Percentiles rank a stretch among this genome's conserved stretches.
Conservation (phyloP, 2,888 invertebrate genomes). For the Busseola fusca region DNA sequence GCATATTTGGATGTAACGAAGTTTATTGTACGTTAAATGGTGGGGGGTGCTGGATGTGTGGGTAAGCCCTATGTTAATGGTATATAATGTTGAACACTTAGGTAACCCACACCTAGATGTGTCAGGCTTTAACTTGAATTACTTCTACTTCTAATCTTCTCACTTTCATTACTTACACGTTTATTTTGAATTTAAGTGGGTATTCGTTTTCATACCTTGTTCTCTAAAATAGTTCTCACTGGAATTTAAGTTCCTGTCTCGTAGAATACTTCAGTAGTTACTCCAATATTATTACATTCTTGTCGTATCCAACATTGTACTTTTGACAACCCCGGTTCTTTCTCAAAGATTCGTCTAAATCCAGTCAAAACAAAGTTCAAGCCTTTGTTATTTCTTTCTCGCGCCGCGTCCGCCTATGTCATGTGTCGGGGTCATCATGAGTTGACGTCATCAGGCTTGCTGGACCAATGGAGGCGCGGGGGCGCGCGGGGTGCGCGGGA, state of each 20-base stretch:
- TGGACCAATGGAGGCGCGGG: constrained; percentile 72
- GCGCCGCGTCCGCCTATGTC: constrained; percentile 57
- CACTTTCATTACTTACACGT: not conserved
- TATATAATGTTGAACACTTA: constrained; percentile 27
- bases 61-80: constrained; percentile 2
- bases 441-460: constrained; percentile 81
- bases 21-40: not conserved
- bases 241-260: not conserved
- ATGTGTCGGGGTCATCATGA: constrained; percentile 68
- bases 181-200: not conserved
- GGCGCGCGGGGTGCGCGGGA: constrained; percentile 63
- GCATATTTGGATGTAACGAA: constrained; percentile 18
- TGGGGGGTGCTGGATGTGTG: constrained; percentile 19
- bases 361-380: constrained; percentile 13
- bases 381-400: constrained; percentile 39
- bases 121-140: not conserved
- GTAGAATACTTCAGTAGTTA: not conserved
- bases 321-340: not conserved
- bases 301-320: not conserved
- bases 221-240: not conserved
- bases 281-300: not conserved
- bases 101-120: constrained; percentile 1
- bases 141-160: not conserved
- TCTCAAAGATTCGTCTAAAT: not conserved
- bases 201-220: not conserved